Percentiles rank a stretch among this genome's conserved stretches.
Conservation (phyloP, 2,888 invertebrate genomes). For the Cartodere bifasciata region DNA sequence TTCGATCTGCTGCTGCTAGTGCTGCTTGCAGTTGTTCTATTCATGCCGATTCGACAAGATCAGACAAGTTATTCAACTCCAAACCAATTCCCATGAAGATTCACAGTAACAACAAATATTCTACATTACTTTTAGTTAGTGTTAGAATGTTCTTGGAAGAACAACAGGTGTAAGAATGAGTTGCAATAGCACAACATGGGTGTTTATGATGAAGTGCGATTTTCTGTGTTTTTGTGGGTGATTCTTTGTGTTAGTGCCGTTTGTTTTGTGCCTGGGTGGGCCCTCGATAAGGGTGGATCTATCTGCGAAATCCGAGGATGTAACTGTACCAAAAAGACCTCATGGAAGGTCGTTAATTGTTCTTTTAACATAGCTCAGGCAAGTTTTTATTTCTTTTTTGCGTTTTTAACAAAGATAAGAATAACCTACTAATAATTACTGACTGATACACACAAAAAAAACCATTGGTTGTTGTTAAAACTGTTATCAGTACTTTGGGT, state of each 20-base stretch:
- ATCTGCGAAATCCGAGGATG: constrained; percentile 48
- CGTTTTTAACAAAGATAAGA: too few relatives aligned
- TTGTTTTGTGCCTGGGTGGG: constrained; percentile 11
- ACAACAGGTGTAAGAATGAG: constrained; percentile 2
- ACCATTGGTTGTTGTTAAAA: too few relatives aligned
- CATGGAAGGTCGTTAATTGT: constrained; percentile 54
- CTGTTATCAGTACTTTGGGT: too few relatives aligned
- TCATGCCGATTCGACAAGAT: too few relatives aligned
- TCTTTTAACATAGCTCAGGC: constrained; percentile 48
- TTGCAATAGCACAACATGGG: constrained; percentile 1
- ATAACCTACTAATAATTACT: not conserved
- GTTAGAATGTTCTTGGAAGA: not conserved
- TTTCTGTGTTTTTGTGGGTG: constrained; percentile 19
- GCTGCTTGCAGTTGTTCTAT: too few relatives aligned
- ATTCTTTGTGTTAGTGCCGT: constrained; percentile 17
- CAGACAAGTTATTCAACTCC: too few relatives aligned
- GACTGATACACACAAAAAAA: too few relatives aligned
- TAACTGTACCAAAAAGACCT: constrained; percentile 43
- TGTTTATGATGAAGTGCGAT: too few relatives aligned
- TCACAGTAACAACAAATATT: too few relatives aligned
- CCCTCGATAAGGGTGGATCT: constrained; percentile 23
- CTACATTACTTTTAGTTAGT: too few relatives aligned
- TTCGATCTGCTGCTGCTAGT: too few relatives aligned
- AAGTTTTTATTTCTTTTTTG: constrained; percentile 31
- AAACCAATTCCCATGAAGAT: too few relatives aligned